Percentiles rank a stretch among this genome's conserved stretches.
phyloP scores from a whole-genome alignment of 1,140 invertebrate species.

The Ctenoplectra terminalis region DNA sequence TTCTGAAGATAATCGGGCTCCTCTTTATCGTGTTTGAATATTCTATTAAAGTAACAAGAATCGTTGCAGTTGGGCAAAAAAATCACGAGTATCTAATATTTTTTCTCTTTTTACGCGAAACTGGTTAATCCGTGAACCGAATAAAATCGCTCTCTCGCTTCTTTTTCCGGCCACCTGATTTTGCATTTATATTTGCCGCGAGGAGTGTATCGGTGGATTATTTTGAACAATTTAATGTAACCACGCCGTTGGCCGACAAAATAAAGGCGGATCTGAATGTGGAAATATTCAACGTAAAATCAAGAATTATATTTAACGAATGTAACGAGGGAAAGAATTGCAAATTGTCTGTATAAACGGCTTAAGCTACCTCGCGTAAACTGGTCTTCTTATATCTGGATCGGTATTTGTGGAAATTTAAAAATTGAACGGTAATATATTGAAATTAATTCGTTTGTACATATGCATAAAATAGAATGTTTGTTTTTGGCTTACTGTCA shows the following conservation, averaged over 20 bases:
- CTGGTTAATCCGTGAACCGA: slow-evolving; percentile 2
- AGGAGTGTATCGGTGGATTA: neutral
- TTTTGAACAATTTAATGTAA: slow-evolving; percentile 12
- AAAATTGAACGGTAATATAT: too few species aligned
- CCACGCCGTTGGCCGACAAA: neutral
- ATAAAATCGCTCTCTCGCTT: slow-evolving; percentile 3
- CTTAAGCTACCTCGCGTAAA: neutral
- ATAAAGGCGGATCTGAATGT: neutral
- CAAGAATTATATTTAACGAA: neutral
- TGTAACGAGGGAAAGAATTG: neutral
- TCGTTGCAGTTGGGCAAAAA: neutral
- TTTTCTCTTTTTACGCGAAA: neutral
- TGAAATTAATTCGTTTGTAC: too few species aligned
- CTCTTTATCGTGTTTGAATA: slow-evolving; percentile 9
- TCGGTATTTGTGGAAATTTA: too few species aligned
- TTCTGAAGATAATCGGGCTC: neutral
- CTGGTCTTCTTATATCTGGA: too few species aligned
- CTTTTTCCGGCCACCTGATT: slow-evolving; percentile 10
- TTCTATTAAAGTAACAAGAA: slow-evolving; percentile 17
- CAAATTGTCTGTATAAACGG: neutral
- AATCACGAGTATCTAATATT: too few species aligned
- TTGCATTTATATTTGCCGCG: neutral
- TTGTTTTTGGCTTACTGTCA: too few species aligned
- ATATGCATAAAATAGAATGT: too few species aligned
- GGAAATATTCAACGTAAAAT: neutral